phyloP scores from a whole-genome alignment of 2,113 vertebrate genomes.

The Athene noctua region DNA sequence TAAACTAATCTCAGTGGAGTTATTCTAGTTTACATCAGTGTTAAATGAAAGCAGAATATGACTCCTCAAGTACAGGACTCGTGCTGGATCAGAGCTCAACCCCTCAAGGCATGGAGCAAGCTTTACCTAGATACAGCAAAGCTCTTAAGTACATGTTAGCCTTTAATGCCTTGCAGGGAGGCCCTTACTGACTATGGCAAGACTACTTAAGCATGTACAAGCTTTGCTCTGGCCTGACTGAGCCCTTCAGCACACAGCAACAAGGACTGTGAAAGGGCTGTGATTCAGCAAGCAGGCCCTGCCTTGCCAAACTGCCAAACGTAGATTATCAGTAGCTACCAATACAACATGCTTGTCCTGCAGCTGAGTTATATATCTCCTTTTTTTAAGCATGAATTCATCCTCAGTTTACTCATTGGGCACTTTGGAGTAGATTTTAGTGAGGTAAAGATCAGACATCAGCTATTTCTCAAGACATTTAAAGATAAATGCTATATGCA shows the following conservation, averaged over 20 bases:
- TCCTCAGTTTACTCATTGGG: not conserved
- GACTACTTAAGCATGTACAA: not conserved
- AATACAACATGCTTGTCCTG: not conserved
- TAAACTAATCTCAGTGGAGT: not conserved
- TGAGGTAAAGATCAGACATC: not conserved
- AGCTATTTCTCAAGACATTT: not conserved
- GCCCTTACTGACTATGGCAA: not conserved
- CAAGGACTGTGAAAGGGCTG: not conserved
- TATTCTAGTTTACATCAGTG: not conserved
- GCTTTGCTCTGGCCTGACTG: not conserved
- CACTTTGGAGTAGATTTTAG: not conserved
- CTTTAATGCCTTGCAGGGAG: not conserved
- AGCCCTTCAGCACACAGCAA: not conserved
- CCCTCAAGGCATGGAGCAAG: not conserved
- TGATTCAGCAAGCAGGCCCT: not conserved
- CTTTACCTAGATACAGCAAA: not conserved
- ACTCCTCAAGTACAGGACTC: not conserved
- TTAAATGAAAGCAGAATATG: not conserved
- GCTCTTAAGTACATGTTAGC: not conserved
- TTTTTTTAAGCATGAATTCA: not conserved
- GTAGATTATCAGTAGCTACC: not conserved
- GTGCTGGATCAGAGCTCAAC: not conserved
- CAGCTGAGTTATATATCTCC: not conserved
- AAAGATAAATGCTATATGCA: not conserved
- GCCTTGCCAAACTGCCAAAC: not conserved